These are phyloP conservation scores for Irena cyanogastra DNA, from an alignment of 2,113 vertebrate species.

Conservation along the genomic window DNA sequence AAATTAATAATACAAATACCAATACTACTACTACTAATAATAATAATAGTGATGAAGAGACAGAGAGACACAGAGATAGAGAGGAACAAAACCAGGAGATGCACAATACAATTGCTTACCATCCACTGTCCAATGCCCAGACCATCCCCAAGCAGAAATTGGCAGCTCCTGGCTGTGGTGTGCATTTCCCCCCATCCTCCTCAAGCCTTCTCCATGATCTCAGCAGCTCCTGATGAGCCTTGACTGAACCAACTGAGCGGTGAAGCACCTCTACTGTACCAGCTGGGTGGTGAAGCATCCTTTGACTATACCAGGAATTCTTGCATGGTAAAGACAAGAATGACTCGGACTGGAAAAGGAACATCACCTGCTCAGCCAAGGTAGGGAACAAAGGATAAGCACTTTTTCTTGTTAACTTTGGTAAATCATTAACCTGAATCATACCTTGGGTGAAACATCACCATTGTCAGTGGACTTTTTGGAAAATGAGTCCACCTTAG, in stretches of 20 bases:
- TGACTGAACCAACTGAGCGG: background rate
- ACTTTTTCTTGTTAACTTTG: background rate
- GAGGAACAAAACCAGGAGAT: background rate
- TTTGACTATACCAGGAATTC: background rate
- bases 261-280: background rate
- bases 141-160: background rate
- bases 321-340: background rate
- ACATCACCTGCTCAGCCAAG: background rate
- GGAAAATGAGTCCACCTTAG: background rate
- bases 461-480: background rate
- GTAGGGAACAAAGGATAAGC: background rate
- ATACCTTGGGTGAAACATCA: background rate
- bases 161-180: background rate
- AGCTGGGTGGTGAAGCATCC: background rate
- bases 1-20: background rate
- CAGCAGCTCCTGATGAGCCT: background rate
- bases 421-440: background rate
- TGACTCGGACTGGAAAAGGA: background rate
- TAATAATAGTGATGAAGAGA: background rate
- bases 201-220: background rate
- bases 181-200: background rate
- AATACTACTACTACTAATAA: background rate
- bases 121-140: background rate
- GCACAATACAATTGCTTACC: background rate
- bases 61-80: background rate